Conservation (phyloP, 2,113 vertebrate species). For the Menidia beryllina region DNA sequence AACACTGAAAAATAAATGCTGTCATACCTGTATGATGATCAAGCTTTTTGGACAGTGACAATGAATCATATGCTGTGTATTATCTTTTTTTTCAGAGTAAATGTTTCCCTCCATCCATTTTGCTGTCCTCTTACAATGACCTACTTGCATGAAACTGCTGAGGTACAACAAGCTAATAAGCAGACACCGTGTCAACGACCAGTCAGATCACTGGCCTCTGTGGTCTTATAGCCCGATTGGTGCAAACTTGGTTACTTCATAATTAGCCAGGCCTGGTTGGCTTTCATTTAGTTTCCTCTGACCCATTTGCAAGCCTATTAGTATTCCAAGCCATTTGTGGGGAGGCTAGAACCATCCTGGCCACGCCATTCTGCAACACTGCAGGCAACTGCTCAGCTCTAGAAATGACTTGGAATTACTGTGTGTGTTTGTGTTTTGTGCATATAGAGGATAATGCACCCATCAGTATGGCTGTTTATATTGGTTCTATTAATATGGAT, state of each 20-base stretch:
- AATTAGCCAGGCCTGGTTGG: slow-evolving; percentile 56
- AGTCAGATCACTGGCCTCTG: slow-evolving; percentile 32
- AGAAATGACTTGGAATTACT: slow-evolving; percentile 56
- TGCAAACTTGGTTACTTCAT: slow-evolving; percentile 44
- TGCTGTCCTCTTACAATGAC: slow-evolving; percentile 27
- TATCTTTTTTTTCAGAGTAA: neutral
- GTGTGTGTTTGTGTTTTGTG: slow-evolving; percentile 8
- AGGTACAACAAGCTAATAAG: slow-evolving; percentile 51
- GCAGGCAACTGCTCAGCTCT: slow-evolving; percentile 64
- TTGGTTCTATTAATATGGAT: slow-evolving; percentile 42
- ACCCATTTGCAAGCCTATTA: slow-evolving; percentile 70
- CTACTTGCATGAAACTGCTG: slow-evolving; percentile 48
- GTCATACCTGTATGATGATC: neutral
- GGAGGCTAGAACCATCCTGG: slow-evolving; percentile 54
- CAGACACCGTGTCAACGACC: slow-evolving; percentile 41
- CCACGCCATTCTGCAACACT: slow-evolving; percentile 58
- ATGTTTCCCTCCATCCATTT: slow-evolving; percentile 13
- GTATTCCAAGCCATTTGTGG: slow-evolving; percentile 67
- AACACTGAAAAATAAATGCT: neutral
- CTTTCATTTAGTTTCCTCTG: slow-evolving; percentile 70
- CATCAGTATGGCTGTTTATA: slow-evolving; percentile 15
- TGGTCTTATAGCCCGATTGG: slow-evolving; percentile 44
- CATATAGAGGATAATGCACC: neutral
- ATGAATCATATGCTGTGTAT: neutral
- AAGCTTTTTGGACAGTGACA: neutral